Evolutionary conservation across 2,113 vertebrate genomes (phyloP).

Genomic region (Vulpes ferrilata): DNA sequence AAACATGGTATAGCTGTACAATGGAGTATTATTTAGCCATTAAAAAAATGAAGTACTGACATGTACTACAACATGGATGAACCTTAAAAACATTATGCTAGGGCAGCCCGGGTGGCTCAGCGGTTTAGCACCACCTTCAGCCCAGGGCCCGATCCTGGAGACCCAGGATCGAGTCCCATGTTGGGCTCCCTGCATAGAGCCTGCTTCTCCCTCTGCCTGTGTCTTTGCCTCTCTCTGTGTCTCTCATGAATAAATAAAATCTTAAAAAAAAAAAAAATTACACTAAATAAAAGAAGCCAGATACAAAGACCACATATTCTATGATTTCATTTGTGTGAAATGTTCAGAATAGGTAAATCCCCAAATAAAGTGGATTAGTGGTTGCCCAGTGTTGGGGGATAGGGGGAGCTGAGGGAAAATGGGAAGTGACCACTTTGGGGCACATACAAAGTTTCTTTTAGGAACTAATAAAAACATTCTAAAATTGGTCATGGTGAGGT

Average conservation of each 20-base stretch:
- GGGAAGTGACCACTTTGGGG: not conserved
- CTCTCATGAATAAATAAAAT: no score
- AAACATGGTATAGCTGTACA: not conserved
- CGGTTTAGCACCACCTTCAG: no score
- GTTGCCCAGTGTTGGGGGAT: not conserved
- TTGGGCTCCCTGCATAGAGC: no score
- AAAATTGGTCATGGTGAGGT: not conserved
- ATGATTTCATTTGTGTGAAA: not conserved
- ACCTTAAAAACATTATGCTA: not conserved
- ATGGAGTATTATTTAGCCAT: not conserved
- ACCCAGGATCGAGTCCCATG: no score
- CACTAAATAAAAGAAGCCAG: slow-evolving; percentile 12
- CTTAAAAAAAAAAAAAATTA: not conserved
- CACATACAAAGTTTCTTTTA: not conserved
- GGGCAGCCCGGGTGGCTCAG: no score
- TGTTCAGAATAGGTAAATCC: not conserved
- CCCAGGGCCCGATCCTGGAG: no score
- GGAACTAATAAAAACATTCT: not conserved
- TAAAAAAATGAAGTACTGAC: not conserved
- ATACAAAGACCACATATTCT: slow-evolving; percentile 24
- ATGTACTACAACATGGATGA: not conserved
- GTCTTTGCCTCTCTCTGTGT: no score
- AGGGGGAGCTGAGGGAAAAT: not conserved
- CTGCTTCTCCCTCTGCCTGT: no score
- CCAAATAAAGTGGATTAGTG: not conserved